Base-by-base conservation (phyloP, 1,140 invertebrate species). In the Sitophilus oryzae region DNA sequence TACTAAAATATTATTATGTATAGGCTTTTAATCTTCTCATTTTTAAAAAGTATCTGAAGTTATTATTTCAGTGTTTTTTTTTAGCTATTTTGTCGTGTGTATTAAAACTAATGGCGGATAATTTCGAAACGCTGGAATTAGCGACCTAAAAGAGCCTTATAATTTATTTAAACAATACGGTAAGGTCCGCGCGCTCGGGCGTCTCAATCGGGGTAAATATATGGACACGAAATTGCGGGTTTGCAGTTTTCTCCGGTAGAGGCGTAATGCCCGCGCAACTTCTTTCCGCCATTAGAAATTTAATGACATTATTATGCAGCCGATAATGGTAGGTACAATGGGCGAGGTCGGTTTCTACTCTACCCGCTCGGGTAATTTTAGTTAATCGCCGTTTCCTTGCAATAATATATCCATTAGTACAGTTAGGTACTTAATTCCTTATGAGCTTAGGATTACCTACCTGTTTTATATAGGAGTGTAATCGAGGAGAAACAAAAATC, bases 231-330 rank as follows among this genome's bases (percentile, higher is more conserved):
- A 42, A 42, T 42, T 42, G 19, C 19, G 11, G 15, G 18, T 42
- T 19, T 3, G 40, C 19, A 42, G 40, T 15, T 42, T 42, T 42
- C 40, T 18, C 15, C 40, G 21, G 18, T 18, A 42, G 15, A 19
- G 15, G 19, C 19, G 18, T 42, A 41, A 30, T 30, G 25, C 40
- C 40, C 15, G 40, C 8, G 40, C 15, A 40, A n/a, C 19, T 42
- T 20, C 19, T 42, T 42, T 42, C 21, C 10, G 19, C 19, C 19
- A 20, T 42, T 42, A 42, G 40, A 42, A 42, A 42, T 42, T 42
- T 42, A 42, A 42, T 42, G 40, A 42, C 19, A 42, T 42, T 42
- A 42, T 42, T 42, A 42, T 42, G 40, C 40, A 42, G 40, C 15
- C 11, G 19, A 11, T 42, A 42, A 42, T 42, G 40, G 40, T 20